Evolutionary conservation across 1,140 invertebrate genomes (phyloP).

Genomic region (Tetragonula clypearis): DNA sequence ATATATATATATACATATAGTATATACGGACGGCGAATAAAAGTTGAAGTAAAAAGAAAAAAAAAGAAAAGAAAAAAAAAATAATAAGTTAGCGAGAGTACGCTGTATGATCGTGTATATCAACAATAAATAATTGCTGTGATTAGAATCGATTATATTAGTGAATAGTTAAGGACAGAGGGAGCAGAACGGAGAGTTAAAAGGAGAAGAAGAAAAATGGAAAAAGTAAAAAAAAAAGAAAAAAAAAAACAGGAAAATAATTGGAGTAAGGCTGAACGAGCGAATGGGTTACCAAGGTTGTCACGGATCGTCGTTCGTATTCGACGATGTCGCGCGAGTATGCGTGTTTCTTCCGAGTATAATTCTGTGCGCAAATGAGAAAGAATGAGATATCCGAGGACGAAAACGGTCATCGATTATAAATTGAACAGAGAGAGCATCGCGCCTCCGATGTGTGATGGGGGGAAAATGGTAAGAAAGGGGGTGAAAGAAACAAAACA

Average conservation of each 20-base stretch:
- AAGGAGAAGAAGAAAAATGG: slow-evolving; percentile 27
- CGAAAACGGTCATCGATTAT: neutral
- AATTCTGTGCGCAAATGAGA: neutral
- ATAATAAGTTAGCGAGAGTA: slow-evolving; percentile 76
- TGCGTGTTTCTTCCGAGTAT: neutral
- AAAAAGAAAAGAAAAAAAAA: slow-evolving; percentile 57
- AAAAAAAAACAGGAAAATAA: slow-evolving; percentile 9
- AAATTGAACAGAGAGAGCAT: neutral
- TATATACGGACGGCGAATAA: neutral
- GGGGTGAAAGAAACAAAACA: neutral
- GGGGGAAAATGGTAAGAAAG: neutral
- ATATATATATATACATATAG: neutral
- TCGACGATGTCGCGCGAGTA: slow-evolving; percentile 1
- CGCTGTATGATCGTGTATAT: slow-evolving; percentile 82
- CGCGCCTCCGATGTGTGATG: neutral
- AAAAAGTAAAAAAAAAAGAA: slow-evolving; percentile 13
- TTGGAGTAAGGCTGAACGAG: neutral
- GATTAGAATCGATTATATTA: slow-evolving; percentile 81
- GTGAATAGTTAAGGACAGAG: slow-evolving; percentile 78
- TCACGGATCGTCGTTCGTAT: neutral
- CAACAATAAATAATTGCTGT: slow-evolving; percentile 83
- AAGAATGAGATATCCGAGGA: neutral
- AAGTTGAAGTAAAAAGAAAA: slow-evolving; percentile 54
- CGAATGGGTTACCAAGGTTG: slow-evolving; percentile 18
- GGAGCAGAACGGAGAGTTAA: slow-evolving; percentile 43